Percentiles rank a stretch among this genome's conserved stretches.
Conservation (phyloP, 2,113 vertebrate genomes). For the Prinia subflava region DNA sequence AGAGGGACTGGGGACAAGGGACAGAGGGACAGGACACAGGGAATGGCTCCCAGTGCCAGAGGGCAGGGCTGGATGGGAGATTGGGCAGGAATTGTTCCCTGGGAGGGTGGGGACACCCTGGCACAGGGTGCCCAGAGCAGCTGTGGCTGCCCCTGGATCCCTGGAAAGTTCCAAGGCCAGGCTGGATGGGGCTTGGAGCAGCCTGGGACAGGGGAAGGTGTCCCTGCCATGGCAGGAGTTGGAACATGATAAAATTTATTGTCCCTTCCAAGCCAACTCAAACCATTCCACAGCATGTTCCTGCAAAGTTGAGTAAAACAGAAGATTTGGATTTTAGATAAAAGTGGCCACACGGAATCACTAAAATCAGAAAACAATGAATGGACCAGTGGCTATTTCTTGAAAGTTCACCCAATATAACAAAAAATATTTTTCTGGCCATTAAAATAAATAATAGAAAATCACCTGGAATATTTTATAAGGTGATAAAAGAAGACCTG, state of each 20-base stretch:
- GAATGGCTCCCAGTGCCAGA: no score
- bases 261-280: background rate
- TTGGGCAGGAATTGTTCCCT: no score
- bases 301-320: background rate
- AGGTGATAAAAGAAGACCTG: background rate
- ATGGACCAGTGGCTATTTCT: background rate
- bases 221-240: background rate
- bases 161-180: no score
- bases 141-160: no score
- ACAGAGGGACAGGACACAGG: background rate
- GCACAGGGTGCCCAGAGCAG: no score
- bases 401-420: background rate
- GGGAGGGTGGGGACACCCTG: no score
- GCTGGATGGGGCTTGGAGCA: no score
- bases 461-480: background rate
- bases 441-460: background rate
- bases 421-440: background rate
- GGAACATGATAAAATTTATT: background rate
- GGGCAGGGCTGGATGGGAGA: no score
- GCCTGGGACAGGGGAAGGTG: no score
- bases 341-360: constrained; percentile 6
- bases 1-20: background rate
- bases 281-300: background rate
- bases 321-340: constrained; percentile 39
- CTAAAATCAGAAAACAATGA: constrained; percentile 15